A percentile compares a stretch with the other conserved stretches of the same genome.
Conservation (phyloP, 2,113 vertebrate species). For the Cettia cetti region DNA sequence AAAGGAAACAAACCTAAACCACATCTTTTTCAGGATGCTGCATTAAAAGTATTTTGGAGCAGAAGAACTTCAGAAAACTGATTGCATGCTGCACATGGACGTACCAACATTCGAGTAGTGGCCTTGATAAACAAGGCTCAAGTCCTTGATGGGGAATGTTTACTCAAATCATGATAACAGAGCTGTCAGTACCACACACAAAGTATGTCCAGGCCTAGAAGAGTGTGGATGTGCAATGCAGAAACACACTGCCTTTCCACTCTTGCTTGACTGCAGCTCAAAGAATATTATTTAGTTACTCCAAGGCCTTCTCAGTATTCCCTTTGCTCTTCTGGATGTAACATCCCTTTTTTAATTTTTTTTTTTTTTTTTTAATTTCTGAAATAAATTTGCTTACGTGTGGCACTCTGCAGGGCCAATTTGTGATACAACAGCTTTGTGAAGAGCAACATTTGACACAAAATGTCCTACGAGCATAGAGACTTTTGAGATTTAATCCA, state of each 20-base stretch:
- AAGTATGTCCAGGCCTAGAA: background rate
- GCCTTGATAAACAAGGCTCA: background rate
- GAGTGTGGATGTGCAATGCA: fast-evolving
- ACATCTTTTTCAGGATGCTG: background rate
- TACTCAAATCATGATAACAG: background rate
- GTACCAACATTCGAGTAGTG: background rate
- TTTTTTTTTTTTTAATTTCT: background rate
- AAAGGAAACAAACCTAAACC: background rate
- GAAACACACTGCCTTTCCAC: fast-evolving
- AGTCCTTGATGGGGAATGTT: background rate
- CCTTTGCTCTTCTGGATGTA: background rate
- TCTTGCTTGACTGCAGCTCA: background rate
- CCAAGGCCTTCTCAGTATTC: background rate
- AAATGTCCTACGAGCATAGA: background rate
- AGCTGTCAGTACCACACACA: background rate
- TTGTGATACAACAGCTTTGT: background rate
- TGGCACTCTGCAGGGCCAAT: background rate
- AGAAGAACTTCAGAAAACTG: background rate
- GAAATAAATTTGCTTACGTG: background rate
- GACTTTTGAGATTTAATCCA: background rate
- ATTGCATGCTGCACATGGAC: background rate
- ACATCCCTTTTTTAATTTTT: background rate
- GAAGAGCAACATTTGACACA: background rate
- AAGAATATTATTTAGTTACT: background rate
- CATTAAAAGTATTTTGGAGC: background rate